Percentiles rank a stretch among this genome's conserved stretches.
These are phyloP conservation scores for Crepidodera aurea DNA, from an alignment of 2,888 invertebrate genomes.

Conservation along the genomic window DNA sequence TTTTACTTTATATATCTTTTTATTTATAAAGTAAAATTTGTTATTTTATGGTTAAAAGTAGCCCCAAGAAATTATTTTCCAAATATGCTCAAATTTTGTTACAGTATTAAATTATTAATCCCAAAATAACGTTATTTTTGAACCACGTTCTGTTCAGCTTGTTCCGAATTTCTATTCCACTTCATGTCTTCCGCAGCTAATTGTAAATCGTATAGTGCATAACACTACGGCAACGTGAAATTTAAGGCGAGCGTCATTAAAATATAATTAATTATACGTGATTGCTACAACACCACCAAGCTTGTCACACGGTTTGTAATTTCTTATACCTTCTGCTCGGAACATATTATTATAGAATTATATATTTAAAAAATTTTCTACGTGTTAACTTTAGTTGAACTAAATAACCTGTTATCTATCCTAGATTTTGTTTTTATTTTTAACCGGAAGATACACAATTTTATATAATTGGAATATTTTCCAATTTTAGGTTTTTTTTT, in stretches of 20 bases:
- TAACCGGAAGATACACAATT: too few relatives aligned
- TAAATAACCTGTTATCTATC: too few relatives aligned
- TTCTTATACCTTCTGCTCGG: slow-evolving; percentile 45
- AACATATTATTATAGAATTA: slow-evolving; percentile 35
- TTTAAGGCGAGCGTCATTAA: slow-evolving; percentile 51
- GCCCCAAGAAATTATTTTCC: too few relatives aligned
- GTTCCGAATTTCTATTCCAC: slow-evolving; percentile 1
- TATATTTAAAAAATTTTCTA: slow-evolving; percentile 13
- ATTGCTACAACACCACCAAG: slow-evolving; percentile 53
- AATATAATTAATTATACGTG: slow-evolving; percentile 55
- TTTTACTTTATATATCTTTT: too few relatives aligned
- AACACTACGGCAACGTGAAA: slow-evolving; percentile 34
- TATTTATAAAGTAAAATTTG: too few relatives aligned
- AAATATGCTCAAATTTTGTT: too few relatives aligned
- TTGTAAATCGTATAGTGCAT: slow-evolving; percentile 15
- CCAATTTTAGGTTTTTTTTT: too few relatives aligned
- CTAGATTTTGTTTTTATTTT: too few relatives aligned
- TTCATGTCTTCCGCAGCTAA: slow-evolving; percentile 7
- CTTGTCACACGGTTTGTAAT: slow-evolving; percentile 52
- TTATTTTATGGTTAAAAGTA: too few relatives aligned
- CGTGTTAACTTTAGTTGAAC: background rate
- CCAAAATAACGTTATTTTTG: background rate
- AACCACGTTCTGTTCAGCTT: background rate
- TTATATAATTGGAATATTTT: too few relatives aligned
- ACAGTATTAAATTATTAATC: too few relatives aligned